Percentiles rank a stretch among this genome's conserved stretches.
Evolutionary conservation across 1,140 invertebrate genomes (phyloP).

Genomic region (Dendroctonus ponderosae): DNA sequence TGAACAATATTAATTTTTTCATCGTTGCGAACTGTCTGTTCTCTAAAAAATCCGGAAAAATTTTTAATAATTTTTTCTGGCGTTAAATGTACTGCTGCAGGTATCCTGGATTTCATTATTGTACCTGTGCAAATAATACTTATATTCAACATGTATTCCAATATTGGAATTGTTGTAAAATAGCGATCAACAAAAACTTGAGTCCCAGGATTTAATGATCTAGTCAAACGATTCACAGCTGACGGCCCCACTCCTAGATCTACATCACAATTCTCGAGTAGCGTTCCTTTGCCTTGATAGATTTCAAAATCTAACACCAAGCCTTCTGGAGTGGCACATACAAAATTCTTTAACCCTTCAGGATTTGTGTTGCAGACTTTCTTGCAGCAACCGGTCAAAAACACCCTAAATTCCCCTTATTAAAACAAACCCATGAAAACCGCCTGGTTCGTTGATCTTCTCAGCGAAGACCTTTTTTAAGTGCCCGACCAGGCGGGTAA

Average conservation of each 20-base stretch:
- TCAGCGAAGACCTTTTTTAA: no score
- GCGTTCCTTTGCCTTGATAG: conserved; percentile 29
- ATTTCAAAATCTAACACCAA: conserved; percentile 33
- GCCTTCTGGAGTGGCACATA: conserved; percentile 22
- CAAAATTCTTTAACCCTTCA: conserved; percentile 32
- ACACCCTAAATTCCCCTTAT: no score
- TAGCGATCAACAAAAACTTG: conserved; percentile 28
- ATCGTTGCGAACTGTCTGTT: conserved; percentile 21
- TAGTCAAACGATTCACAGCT: conserved; percentile 22
- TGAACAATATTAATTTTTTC: conserved; percentile 31
- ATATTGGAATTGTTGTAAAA: conserved; percentile 27
- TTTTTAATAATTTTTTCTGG: conserved; percentile 22
- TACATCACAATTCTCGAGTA: conserved; percentile 1
- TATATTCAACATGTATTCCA: conserved; percentile 25
- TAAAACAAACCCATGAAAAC: no score
- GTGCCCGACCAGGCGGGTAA: no score
- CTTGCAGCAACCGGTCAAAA: no score
- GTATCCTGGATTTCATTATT: conserved; percentile 16
- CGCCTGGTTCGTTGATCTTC: no score
- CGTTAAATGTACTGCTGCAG: conserved; percentile 21
- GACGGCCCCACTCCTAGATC: conserved; percentile 24
- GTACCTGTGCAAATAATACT: conserved; percentile 10
- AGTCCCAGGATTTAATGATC: conserved; percentile 15
- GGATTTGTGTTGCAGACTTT: no score
- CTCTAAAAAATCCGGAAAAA: conserved; percentile 16